A percentile compares a stretch with the other conserved stretches of the same genome.
Conservation (phyloP, 2,113 vertebrate species). For the Hydropotes inermis region DNA sequence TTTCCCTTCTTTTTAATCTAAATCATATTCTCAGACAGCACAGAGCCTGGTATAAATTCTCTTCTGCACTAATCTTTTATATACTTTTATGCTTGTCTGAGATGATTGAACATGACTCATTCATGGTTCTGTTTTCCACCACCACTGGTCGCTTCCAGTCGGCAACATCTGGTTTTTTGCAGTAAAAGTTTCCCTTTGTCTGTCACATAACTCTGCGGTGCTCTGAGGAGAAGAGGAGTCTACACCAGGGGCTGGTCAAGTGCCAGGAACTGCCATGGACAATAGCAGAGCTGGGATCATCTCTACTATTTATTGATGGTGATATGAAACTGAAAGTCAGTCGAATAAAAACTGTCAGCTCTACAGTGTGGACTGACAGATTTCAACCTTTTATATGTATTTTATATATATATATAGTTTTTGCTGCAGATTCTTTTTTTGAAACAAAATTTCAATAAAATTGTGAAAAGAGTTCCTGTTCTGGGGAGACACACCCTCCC, state of each 20-base stretch:
- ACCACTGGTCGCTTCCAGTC: not conserved
- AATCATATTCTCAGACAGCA: constrained; percentile 54
- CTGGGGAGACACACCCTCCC: not conserved
- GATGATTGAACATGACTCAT: constrained; percentile 63
- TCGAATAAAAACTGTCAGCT: not conserved
- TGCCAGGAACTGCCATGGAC: not conserved
- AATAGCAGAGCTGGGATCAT: not conserved
- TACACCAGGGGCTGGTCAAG: not conserved
- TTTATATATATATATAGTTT: not conserved
- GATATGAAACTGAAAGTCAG: not conserved
- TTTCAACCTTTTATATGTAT: not conserved
- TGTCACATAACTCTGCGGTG: not conserved
- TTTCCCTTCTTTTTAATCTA: not conserved
- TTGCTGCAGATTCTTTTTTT: not conserved
- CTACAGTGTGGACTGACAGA: rapidly evolving
- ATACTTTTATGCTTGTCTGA: constrained; percentile 42
- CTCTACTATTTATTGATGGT: not conserved
- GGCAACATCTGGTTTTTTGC: constrained; percentile 46
- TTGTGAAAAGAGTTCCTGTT: not conserved
- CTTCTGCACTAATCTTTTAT: constrained; percentile 43
- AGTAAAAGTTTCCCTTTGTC: not conserved
- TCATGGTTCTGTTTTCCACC: constrained; percentile 47
- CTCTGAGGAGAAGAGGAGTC: not conserved
- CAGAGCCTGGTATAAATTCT: constrained; percentile 22
- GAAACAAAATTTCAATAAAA: not conserved